Base-by-base conservation (phyloP, 2,113 vertebrate genomes). In the Glaucidium brasilianum region DNA sequence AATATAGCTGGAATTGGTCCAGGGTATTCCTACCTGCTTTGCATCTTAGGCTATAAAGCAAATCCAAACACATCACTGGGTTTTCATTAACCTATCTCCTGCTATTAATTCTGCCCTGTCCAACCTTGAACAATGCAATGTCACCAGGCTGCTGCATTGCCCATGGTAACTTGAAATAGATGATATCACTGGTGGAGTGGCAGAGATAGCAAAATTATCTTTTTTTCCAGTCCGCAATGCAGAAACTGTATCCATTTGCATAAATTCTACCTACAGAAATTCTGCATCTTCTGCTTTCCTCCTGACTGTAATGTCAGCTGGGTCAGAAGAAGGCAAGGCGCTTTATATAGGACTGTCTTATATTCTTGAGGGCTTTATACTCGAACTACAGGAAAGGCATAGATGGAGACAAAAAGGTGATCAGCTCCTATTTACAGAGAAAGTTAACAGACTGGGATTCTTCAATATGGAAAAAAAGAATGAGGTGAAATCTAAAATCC, bases 11-110 rank as follows among this genome's bases (percentile, higher is more conserved):
- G 84, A 95, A 55, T 41, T 1, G 2, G 49, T 62, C 84, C 96
- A 97, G 45, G 49, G 13, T 85, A 29, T 84, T 92, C 77, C 80
- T 87, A 94, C 69, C 83, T 97, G 77, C 74, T 94, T 94, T 96
- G 91, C 86, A 94, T 97, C 66, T 62, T 27, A 43, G 91, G 50
- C 80, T 89, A 27, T 73, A 90, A 92, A 78, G 49, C 60, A 92
- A 82, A 95, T 85, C 67, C 74, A 90, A 90, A 86, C 86, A 73
- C 32, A 85, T 75, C 29, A 12, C 74, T 76, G 8, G 3, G 26
- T 69, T 94, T 89, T 82, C 74, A 76, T 79, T 75, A 22, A 85
- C 87, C 27, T 55, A 58, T 55, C 66, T 92, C 58, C 67, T 94
- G 64, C 73, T 89, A 74, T 85, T 82, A 71, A 72, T 94, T 58